Evolutionary conservation across 2,888 invertebrate genomes (phyloP).

Genomic region (Ophion obscuratus): DNA sequence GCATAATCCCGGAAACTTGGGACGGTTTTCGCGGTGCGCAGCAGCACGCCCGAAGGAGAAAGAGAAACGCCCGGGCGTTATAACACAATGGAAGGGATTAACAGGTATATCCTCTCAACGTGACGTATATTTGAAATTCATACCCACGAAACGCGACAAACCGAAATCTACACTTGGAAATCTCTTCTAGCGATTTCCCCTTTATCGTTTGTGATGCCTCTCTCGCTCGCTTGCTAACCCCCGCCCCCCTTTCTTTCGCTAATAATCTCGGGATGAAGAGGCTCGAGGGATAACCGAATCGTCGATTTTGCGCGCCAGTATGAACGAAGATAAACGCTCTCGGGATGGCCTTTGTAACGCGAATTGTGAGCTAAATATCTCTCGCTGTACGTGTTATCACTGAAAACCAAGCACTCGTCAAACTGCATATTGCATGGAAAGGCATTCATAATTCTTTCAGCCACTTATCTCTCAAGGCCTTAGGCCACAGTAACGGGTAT

Average conservation of each 20-base stretch:
- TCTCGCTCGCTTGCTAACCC: not conserved
- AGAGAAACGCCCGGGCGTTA: conserved; percentile 46
- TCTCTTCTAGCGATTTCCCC: conserved; percentile 42
- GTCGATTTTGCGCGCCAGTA: conserved; percentile 37
- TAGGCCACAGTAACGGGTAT: too few relatives aligned
- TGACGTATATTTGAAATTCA: conserved; percentile 62
- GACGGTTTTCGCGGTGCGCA: conserved; percentile 33
- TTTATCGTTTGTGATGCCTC: conserved; percentile 41
- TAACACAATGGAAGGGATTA: conserved; percentile 68
- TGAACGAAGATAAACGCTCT: conserved; percentile 48
- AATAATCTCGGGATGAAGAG: conserved; percentile 55
- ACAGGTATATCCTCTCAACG: conserved; percentile 62
- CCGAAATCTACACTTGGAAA: conserved; percentile 61
- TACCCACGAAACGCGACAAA: conserved; percentile 62
- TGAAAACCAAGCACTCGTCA: conserved; percentile 24
- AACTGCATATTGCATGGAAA: not conserved
- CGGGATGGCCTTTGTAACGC: conserved; percentile 35
- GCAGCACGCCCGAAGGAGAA: conserved; percentile 22
- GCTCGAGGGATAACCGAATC: conserved; percentile 46
- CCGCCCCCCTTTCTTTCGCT: conserved; percentile 19
- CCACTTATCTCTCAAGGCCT: not conserved
- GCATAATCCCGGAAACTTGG: conserved; percentile 55
- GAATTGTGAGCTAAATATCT: not conserved
- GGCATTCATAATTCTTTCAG: conserved; percentile 1
- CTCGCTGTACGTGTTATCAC: conserved; percentile 37